Evolutionary conservation across 2,797 vertebrate genomes (phyloP), one percentile per base, ranked within the genome.

Genomic region (Enteromius unitaeniatus): DNA sequence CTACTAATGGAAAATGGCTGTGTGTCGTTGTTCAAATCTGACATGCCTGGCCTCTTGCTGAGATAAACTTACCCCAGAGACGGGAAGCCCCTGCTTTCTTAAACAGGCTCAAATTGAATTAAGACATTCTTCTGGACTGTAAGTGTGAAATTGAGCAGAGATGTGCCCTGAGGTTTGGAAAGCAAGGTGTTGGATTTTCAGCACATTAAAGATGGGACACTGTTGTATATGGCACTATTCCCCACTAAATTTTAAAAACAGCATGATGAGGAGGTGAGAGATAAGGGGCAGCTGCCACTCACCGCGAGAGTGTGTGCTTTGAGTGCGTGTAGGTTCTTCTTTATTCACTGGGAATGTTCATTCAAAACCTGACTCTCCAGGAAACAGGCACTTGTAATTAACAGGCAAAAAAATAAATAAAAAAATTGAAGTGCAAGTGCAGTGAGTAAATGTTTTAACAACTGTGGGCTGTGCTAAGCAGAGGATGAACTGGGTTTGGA

Each of bases 121-220:
- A 93, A 89, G 90, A 93, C 90, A 87, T 94, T 93, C 89, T 90
- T 85, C 88, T 91, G 90, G 87, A 88, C 91, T 89, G 90, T 91
- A 90, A 91, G 92, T 93, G 93, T 95, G 93, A 94, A 95, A 94
- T 92, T 92, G 91, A 94, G 91, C 89, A 86, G 90, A 93, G 92
- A 91, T 89, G 90, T 87, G 91, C 90, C 92, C 89, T 26, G 85
- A 92, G 91, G 92, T 92, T 91, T 83, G 86, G 80, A 81, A 85
- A 86, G 89, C 73, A 90, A 92, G 88, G 91, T 88, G 89, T 84
- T 64, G 87, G 88, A 90, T 90, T 94, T 91, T 88, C 91, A 92
- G 49, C 87, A 87, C 84, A 87, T 85, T 88, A 73, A 87, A 75
- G 87, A 91, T 87, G 89, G 80, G 88, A 88, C 60, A 53, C 80